Evolutionary conservation across 2,888 invertebrate genomes (phyloP).

Genomic region (Terebella lapidaria): DNA sequence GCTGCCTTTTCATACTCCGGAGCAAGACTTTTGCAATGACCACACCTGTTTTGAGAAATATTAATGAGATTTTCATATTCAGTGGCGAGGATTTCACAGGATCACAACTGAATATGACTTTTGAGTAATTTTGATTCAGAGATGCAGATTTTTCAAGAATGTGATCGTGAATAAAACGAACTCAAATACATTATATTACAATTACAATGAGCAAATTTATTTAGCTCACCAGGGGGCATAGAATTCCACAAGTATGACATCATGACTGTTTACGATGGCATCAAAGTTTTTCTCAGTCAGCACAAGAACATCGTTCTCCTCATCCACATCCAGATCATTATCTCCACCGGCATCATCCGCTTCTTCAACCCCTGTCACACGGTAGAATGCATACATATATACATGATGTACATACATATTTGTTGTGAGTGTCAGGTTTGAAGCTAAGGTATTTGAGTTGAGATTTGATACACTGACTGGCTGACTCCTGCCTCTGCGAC

Average conservation of each 20-base stretch:
- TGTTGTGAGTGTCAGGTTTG: too few relatives aligned
- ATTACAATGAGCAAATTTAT: background rate
- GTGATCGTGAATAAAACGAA: background rate
- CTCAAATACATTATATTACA: background rate
- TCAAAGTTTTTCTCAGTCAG: conserved; percentile 57
- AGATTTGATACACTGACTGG: too few relatives aligned
- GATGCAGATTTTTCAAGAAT: background rate
- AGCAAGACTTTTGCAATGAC: conserved; percentile 56
- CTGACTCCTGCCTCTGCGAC: too few relatives aligned
- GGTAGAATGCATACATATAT: too few relatives aligned
- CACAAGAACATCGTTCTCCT: conserved; percentile 54
- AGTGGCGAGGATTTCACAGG: background rate
- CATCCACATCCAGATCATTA: too few relatives aligned
- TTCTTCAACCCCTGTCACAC: background rate
- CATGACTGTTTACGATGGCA: conserved; percentile 50
- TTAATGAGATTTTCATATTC: background rate
- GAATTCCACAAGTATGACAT: conserved; percentile 53
- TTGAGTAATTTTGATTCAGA: background rate
- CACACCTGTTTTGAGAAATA: conserved; percentile 50
- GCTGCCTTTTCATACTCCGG: conserved; percentile 59
- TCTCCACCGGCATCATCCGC: background rate
- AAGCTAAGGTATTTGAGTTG: too few relatives aligned
- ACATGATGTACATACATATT: too few relatives aligned
- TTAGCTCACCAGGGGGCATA: conserved; percentile 50
- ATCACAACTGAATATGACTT: background rate